Conservation (phyloP, 1,140 invertebrate genomes). For the Bombus polaris region DNA sequence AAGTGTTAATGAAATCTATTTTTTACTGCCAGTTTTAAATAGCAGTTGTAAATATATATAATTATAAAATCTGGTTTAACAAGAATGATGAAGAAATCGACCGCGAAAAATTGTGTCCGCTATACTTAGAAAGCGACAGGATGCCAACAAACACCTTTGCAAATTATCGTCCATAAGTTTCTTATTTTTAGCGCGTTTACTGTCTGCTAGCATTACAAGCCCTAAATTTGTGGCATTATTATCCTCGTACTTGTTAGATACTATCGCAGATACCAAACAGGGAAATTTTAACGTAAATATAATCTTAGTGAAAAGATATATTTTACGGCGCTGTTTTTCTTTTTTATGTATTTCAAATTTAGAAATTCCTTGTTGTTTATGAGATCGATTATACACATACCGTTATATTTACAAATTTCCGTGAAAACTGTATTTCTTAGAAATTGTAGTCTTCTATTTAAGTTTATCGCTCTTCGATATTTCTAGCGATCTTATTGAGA, state of each 20-base stretch:
- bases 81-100: slow-evolving; percentile 39
- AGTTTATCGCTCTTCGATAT: not conserved
- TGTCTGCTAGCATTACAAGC: slow-evolving; percentile 24
- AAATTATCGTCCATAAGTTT: slow-evolving; percentile 37
- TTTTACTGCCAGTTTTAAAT: not conserved
- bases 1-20: slow-evolving; percentile 3
- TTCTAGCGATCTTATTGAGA: not conserved
- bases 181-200: slow-evolving; percentile 39
- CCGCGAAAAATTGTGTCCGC: slow-evolving; percentile 14
- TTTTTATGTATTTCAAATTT: not conserved
- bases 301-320: not conserved
- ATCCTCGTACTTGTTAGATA: not conserved
- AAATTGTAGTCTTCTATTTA: too few relatives aligned
- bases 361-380: not conserved
- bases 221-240: slow-evolving; percentile 5
- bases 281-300: not conserved
- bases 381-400: not conserved
- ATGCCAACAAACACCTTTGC: slow-evolving; percentile 22
- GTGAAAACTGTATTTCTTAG: too few relatives aligned
- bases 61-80: not conserved
- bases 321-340: too few relatives aligned
- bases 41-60: not conserved
- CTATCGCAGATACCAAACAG: not conserved
- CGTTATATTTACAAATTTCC: too few relatives aligned
- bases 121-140: slow-evolving; percentile 30